Conservation (phyloP, 2,888 invertebrate genomes). For the Cerastis leucographa region DNA sequence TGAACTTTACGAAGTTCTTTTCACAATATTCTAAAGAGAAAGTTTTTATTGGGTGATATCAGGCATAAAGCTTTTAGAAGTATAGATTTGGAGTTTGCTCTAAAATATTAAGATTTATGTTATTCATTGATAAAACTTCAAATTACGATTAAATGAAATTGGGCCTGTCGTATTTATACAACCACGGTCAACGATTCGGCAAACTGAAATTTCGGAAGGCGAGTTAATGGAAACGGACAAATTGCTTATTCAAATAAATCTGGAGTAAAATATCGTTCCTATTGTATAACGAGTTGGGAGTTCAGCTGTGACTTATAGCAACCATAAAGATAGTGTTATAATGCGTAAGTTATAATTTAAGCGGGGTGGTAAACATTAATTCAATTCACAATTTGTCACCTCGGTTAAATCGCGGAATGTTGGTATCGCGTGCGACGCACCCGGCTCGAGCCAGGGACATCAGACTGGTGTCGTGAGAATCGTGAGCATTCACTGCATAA, state of each 20-base stretch:
- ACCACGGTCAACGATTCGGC: conserved; percentile 50
- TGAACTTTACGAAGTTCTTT: neutral
- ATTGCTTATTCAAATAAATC: conserved; percentile 61
- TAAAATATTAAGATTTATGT: conserved; percentile 26
- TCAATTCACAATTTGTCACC: conserved; percentile 88
- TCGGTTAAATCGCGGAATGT: conserved; percentile 85
- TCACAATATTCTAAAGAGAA: neutral
- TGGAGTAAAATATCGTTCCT: conserved; percentile 49
- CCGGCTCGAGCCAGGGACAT: conserved; percentile 75
- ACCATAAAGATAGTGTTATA: conserved; percentile 67
- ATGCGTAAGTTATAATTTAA: conserved; percentile 80
- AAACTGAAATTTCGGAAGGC: conserved; percentile 52
- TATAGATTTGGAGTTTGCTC: neutral
- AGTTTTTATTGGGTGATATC: neutral
- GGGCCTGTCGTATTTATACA: conserved; percentile 58
- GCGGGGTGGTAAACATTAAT: conserved; percentile 84
- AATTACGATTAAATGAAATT: conserved; percentile 57
- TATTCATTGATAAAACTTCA: conserved; percentile 51
- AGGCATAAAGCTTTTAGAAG: conserved; percentile 6
- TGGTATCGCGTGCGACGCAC: conserved; percentile 81
- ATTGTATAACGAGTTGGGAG: conserved; percentile 51
- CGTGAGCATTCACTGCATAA: conserved; percentile 86
- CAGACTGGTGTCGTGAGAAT: conserved; percentile 82
- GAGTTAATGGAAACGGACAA: conserved; percentile 60
- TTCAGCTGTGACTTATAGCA: conserved; percentile 52